phyloP scores from a whole-genome alignment of 92 coral and sea anemone species.

The Actinernus sp. region DNA sequence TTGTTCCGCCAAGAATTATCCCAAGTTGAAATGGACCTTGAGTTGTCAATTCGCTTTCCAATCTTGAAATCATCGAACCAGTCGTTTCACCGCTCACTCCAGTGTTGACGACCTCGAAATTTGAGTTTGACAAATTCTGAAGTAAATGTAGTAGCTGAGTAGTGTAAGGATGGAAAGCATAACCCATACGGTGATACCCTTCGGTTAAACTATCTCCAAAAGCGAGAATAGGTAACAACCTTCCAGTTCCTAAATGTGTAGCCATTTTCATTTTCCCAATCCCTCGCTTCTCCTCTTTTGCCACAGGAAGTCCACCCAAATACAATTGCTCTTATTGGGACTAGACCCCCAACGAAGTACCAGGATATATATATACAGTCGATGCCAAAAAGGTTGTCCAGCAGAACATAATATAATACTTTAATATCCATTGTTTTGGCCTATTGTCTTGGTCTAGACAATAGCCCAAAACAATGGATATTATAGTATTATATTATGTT shows the following conservation, averaged over 20 bases:
- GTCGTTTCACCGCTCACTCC: neutral
- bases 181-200: neutral
- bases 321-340: no score
- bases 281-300: no score
- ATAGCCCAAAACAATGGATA: no score
- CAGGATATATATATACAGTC: no score
- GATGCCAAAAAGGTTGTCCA: no score
- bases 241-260: neutral
- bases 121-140: neutral
- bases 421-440: no score
- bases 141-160: neutral
- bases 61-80: neutral
- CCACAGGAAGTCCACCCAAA: no score
- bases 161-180: slow-evolving; percentile 1
- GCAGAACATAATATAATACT: no score
- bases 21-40: neutral
- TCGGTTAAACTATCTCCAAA: slow-evolving; percentile 6
- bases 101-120: neutral
- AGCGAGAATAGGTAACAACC: neutral
- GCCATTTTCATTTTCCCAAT: no score
- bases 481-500: no score
- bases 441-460: no score
- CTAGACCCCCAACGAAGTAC: no score
- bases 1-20: neutral
- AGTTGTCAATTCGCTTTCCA: neutral